Evolutionary conservation across 2,888 invertebrate genomes (phyloP).

Genomic region (Cephus spinipes): DNA sequence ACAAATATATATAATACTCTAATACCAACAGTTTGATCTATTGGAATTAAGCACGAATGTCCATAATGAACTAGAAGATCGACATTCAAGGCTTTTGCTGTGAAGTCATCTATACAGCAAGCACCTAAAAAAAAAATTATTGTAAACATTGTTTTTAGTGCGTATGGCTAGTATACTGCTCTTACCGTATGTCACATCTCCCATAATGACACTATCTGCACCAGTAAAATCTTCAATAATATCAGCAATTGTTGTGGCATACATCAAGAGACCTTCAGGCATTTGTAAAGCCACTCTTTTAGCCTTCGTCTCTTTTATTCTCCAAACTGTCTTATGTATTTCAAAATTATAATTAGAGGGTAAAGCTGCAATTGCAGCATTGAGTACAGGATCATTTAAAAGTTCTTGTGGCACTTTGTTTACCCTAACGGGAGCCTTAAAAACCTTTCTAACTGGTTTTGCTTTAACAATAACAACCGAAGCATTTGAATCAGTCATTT

Average conservation of each 20-base stretch:
- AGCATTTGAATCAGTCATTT: constrained; percentile 56
- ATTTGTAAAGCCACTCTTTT: constrained; percentile 95
- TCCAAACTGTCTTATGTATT: constrained; percentile 97
- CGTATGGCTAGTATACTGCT: background rate
- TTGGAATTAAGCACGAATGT: constrained; percentile 95
- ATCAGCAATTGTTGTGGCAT: constrained; percentile 92
- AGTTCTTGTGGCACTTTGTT: constrained; percentile 87
- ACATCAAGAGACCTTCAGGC: constrained; percentile 95
- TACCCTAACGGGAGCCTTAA: constrained; percentile 79
- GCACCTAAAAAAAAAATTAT: constrained; percentile 72
- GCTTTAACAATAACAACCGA: constrained; percentile 79
- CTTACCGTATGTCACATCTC: constrained; percentile 94
- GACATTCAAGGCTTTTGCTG: constrained; percentile 89
- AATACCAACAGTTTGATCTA: constrained; percentile 85
- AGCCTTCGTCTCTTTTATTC: constrained; percentile 84
- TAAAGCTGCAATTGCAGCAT: constrained; percentile 78
- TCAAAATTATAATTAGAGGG: constrained; percentile 98
- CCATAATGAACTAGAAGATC: constrained; percentile 97
- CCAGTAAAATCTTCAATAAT: constrained; percentile 90
- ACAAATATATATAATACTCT: constrained; percentile 98
- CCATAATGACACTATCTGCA: constrained; percentile 96
- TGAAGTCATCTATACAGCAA: constrained; percentile 97
- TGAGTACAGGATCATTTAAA: constrained; percentile 78
- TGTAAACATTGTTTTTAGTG: background rate
- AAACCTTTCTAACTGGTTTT: constrained; percentile 83